A percentile compares a stretch with the other conserved stretches of the same genome.
phyloP scores from a whole-genome alignment of 2,797 vertebrate genomes.

The Morelia viridis region DNA sequence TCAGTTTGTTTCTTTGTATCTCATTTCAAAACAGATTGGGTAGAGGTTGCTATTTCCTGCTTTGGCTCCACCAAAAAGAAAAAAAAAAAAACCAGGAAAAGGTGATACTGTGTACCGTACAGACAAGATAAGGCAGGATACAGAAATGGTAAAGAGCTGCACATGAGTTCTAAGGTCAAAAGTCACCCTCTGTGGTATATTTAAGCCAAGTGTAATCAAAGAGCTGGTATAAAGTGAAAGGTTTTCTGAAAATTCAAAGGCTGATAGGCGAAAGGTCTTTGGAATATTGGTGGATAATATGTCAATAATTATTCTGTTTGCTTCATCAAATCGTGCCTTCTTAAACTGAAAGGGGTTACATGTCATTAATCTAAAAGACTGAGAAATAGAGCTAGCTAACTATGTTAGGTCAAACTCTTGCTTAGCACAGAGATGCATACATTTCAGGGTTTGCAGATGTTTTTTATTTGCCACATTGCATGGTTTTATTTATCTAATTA shows the following conservation, averaged over 20 bases:
- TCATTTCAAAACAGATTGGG: neutral
- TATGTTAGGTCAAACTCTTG: neutral
- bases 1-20: neutral
- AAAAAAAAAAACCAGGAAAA: neutral
- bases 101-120: neutral
- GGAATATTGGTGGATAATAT: too few species aligned
- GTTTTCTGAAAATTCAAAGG: neutral
- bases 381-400: neutral
- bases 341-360: neutral
- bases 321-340: neutral
- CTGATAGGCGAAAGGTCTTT: neutral
- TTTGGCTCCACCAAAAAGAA: too few species aligned
- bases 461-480: neutral
- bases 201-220: neutral
- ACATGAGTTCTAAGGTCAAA: neutral
- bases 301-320: neutral
- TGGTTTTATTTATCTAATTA: neutral
- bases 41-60: too few species aligned
- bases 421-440: neutral
- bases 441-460: neutral
- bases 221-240: neutral
- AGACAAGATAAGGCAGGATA: neutral
- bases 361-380: neutral
- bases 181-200: too few species aligned
- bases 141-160: too few species aligned